These are phyloP conservation scores for Malurus cyaneus DNA, from an alignment of 2,113 vertebrate genomes.

Conservation along the genomic window DNA sequence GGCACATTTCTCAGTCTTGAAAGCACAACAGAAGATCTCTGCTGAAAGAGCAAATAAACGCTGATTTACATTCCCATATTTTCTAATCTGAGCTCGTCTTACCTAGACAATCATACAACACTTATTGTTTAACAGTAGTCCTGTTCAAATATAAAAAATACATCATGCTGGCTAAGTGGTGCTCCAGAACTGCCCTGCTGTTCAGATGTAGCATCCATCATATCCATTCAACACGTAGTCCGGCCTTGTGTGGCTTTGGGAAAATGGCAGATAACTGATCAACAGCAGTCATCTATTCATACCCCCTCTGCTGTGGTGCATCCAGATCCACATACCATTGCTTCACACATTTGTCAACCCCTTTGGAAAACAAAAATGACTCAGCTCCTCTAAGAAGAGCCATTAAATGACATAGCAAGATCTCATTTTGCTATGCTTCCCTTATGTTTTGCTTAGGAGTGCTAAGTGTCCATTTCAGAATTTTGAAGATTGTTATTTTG, in stretches of 20 bases:
- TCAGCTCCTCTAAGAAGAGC: not conserved
- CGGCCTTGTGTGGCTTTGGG: not conserved
- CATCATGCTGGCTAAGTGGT: not conserved
- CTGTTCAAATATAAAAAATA: not conserved
- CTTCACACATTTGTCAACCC: not conserved
- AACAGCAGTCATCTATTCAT: not conserved
- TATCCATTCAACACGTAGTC: not conserved
- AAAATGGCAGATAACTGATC: not conserved
- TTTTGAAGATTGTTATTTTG: not conserved
- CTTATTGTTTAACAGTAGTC: not conserved
- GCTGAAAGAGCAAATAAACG: not conserved
- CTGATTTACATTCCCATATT: not conserved
- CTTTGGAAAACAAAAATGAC: not conserved
- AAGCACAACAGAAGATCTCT: not conserved
- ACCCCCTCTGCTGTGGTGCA: not conserved
- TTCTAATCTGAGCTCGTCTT: not conserved
- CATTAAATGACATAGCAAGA: not conserved
- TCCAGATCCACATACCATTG: not conserved
- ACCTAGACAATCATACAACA: not conserved
- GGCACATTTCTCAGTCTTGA: not conserved
- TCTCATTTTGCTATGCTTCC: not conserved
- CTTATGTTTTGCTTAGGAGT: not conserved
- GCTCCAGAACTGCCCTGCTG: not conserved
- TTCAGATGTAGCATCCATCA: not conserved
- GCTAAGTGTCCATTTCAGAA: not conserved